Percentiles rank a stretch among this genome's conserved stretches.
Evolutionary conservation across 2,113 vertebrate species (phyloP).

Genomic region (Dromaius novaehollandiae): DNA sequence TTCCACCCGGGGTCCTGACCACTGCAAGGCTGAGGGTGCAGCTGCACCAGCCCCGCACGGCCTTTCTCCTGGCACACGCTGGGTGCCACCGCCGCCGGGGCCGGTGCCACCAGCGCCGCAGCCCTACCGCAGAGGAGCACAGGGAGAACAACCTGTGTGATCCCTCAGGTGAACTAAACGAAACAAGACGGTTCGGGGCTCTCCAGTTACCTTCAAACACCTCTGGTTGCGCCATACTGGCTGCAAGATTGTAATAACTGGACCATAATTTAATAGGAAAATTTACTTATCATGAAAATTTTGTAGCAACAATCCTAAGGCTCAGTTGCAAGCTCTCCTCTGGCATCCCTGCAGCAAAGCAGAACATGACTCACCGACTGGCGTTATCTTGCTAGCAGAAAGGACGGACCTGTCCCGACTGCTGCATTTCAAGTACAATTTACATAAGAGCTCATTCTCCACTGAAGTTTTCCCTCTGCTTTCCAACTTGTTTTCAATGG

Average conservation of each 20-base stretch:
- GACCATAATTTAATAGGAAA: background rate
- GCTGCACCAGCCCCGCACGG: too few species aligned
- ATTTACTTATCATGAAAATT: background rate
- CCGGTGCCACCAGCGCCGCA: too few species aligned
- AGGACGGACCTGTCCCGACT: background rate
- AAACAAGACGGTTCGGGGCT: rapidly evolving
- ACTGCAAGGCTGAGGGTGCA: rapidly evolving
- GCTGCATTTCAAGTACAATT: background rate
- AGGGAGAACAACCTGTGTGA: background rate
- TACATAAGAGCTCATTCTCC: background rate
- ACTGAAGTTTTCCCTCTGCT: background rate
- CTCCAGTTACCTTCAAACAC: background rate
- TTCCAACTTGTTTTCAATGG: constrained; percentile 6
- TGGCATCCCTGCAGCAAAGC: background rate
- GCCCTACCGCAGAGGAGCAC: background rate
- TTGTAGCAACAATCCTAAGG: background rate
- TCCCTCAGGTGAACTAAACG: background rate
- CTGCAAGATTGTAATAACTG: background rate
- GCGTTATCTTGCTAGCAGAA: background rate
- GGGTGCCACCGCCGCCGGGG: background rate
- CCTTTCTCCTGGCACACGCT: background rate
- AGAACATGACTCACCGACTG: background rate
- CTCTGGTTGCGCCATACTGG: background rate
- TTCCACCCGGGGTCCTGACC: background rate
- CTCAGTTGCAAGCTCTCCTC: background rate